Conservation (phyloP, 1,140 invertebrate species). For the Drosophila fuyamai region DNA sequence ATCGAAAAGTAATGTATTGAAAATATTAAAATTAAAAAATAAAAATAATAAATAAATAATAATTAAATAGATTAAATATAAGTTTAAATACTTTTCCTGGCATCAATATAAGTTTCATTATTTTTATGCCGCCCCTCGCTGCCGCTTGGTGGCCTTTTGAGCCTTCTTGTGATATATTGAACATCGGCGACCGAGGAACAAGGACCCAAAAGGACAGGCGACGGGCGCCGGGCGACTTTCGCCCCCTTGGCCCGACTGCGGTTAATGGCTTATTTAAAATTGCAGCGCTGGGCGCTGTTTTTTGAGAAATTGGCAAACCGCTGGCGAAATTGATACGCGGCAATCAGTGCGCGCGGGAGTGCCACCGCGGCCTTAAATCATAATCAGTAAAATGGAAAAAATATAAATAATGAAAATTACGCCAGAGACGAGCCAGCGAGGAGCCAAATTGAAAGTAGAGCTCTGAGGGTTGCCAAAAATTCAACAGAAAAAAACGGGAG, state of each 20-base stretch:
- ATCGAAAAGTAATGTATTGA: too few species aligned
- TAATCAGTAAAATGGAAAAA: constrained; percentile 83
- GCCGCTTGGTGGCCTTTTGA: constrained; percentile 1
- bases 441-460: constrained; percentile 75
- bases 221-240: constrained; percentile 38
- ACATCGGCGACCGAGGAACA: constrained; percentile 52
- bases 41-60: too few species aligned
- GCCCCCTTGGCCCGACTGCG: constrained; percentile 61
- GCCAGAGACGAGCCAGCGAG: constrained; percentile 22
- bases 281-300: constrained; percentile 39
- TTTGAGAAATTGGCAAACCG: constrained; percentile 79
- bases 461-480: constrained; percentile 63
- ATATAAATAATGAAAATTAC: constrained; percentile 83
- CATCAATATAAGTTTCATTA: not conserved
- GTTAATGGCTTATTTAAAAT: constrained; percentile 83
- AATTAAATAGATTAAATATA: too few species aligned
- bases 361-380: constrained; percentile 72
- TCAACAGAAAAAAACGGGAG: constrained; percentile 7
- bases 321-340: constrained; percentile 76
- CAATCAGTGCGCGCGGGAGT: constrained; percentile 54
- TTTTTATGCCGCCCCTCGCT: not conserved
- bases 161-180: constrained; percentile 76
- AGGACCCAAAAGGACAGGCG: constrained; percentile 29
- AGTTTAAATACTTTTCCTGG: not conserved
- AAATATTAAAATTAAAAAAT: too few species aligned